A percentile compares a stretch with the other conserved stretches of the same genome.
phyloP scores from a whole-genome alignment of 2,888 invertebrate species.

The Scelioninae gen. 2 region DNA sequence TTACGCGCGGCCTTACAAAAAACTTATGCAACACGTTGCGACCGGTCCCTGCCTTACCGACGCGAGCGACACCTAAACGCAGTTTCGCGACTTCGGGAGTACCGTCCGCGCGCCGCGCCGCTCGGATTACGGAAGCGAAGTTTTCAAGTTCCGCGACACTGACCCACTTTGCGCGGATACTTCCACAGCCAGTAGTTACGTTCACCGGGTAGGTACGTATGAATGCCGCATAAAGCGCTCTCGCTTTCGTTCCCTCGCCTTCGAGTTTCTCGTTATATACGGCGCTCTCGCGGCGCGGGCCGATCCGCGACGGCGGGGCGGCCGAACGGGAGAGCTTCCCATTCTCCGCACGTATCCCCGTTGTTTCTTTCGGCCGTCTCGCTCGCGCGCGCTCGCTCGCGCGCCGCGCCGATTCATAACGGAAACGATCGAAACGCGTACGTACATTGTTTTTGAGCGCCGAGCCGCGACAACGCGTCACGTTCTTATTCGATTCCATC shows the following conservation, averaged over 20 bases:
- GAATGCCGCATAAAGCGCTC: constrained; percentile 70
- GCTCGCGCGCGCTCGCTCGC: constrained; percentile 24
- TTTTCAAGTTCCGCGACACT: constrained; percentile 75
- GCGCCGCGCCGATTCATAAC: constrained; percentile 52
- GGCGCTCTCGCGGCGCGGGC: constrained; percentile 33
- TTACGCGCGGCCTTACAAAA: constrained; percentile 52
- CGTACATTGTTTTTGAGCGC: constrained; percentile 42
- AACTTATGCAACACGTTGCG: constrained; percentile 56
- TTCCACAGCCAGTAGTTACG: constrained; percentile 72
- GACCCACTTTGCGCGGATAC: constrained; percentile 73
- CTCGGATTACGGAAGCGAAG: constrained; percentile 75
- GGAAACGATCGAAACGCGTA: constrained; percentile 50
- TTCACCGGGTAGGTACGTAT: constrained; percentile 72
- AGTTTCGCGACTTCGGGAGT: constrained; percentile 61
- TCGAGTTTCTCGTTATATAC: constrained; percentile 58
- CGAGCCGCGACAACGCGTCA: constrained; percentile 36
- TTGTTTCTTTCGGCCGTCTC: constrained; percentile 23
- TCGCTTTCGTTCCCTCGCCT: constrained; percentile 70
- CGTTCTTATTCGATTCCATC: constrained; percentile 35
- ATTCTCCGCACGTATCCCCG: constrained; percentile 59
- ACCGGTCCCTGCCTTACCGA: constrained; percentile 49
- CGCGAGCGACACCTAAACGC: constrained; percentile 53
- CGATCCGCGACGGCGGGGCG: constrained; percentile 33
- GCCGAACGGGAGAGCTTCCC: constrained; percentile 40
- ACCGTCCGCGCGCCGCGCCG: constrained; percentile 57